Percentiles rank a stretch among this genome's conserved stretches.
Evolutionary conservation across 2,888 invertebrate species (phyloP).

Genomic region (Eupithecia inturbata): DNA sequence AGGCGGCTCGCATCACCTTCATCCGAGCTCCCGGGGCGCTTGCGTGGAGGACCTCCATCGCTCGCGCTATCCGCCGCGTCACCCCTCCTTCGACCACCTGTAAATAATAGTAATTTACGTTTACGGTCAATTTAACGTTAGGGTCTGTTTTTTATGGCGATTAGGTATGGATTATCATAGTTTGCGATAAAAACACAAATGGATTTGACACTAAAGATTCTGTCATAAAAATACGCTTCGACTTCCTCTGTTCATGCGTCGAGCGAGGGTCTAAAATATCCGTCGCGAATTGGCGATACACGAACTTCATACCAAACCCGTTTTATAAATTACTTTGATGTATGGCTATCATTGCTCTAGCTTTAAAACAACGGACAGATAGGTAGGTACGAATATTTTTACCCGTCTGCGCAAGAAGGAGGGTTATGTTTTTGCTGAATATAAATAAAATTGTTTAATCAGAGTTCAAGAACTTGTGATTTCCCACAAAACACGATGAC

Average conservation of each 20-base stretch:
- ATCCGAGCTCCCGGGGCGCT: constrained; percentile 87
- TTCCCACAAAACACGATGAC: constrained; percentile 38
- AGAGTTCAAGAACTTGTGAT: constrained; percentile 37
- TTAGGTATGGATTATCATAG: neutral
- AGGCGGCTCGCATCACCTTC: constrained; percentile 88
- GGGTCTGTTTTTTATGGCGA: neutral
- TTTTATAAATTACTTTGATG: neutral
- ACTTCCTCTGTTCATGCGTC: neutral
- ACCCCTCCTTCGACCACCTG: constrained; percentile 79
- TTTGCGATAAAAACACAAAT: neutral
- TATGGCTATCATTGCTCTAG: constrained; percentile 6
- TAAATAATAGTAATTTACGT: constrained; percentile 30
- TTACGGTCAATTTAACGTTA: neutral
- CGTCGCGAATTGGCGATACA: constrained; percentile 10
- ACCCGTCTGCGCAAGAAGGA: neutral
- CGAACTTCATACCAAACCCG: constrained; percentile 14
- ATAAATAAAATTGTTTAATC: constrained; percentile 14
- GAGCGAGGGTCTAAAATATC: neutral
- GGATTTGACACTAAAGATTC: neutral
- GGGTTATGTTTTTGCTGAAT: neutral
- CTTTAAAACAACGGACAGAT: neutral
- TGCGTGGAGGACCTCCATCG: constrained; percentile 88
- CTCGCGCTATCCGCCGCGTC: constrained; percentile 80
- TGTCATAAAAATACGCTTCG: neutral
- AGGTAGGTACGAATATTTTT: neutral